Conservation (phyloP, 2,888 invertebrate genomes). For the Callyntrura guangdongensis region DNA sequence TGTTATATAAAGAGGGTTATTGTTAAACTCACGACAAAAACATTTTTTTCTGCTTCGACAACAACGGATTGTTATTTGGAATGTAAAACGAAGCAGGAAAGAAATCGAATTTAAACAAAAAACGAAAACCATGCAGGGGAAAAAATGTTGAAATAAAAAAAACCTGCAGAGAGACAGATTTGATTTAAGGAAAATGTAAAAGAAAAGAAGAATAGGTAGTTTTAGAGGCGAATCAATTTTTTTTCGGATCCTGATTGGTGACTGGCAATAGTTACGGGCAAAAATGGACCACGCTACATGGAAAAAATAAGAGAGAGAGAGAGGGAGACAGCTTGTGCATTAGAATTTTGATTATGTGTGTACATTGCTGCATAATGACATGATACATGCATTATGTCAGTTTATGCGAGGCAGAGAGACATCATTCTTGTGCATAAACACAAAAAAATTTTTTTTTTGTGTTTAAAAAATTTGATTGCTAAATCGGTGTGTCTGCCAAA, state of each 20-base stretch:
- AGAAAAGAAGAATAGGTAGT: neutral
- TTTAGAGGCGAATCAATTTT: neutral
- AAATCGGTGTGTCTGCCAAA: neutral
- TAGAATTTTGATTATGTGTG: conserved; percentile 4
- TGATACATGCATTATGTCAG: neutral
- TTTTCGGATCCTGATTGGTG: neutral
- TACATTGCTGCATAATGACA: neutral
- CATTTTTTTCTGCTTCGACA: neutral
- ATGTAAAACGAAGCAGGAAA: conserved; percentile 22
- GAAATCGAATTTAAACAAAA: conserved; percentile 35
- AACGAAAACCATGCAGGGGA: conserved; percentile 38
- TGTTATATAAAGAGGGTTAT: too few relatives aligned
- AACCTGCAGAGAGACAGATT: neutral
- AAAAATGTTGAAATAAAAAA: conserved; percentile 11
- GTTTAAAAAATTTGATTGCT: neutral
- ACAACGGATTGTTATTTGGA: neutral
- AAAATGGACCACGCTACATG: neutral
- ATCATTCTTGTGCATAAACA: neutral
- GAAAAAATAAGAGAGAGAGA: too few relatives aligned
- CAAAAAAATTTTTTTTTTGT: neutral
- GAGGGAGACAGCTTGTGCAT: neutral
- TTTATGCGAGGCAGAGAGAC: neutral
- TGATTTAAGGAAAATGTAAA: neutral
- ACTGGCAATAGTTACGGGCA: neutral
- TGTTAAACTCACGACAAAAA: too few relatives aligned